These are phyloP conservation scores for Morone chrysops DNA, from an alignment of 2,113 vertebrate species.

Conservation along the genomic window DNA sequence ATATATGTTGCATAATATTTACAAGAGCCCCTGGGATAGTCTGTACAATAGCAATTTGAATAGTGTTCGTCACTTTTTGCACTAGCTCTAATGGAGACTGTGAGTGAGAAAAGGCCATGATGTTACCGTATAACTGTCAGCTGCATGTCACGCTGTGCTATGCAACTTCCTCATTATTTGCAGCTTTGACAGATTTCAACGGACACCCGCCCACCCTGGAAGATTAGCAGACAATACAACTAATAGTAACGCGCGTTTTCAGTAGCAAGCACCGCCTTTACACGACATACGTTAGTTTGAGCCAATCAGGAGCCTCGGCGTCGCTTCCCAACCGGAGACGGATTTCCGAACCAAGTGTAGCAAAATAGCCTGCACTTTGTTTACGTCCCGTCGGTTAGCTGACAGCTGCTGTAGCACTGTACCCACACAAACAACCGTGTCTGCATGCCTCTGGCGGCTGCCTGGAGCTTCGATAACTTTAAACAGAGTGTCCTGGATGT, in stretches of 20 bases:
- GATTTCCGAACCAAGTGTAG: slow-evolving; percentile 78
- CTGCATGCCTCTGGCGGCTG: background rate
- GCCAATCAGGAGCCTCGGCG: slow-evolving; percentile 65
- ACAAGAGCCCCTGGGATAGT: background rate
- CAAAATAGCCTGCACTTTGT: slow-evolving; percentile 81
- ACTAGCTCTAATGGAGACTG: background rate
- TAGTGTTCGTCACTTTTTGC: background rate
- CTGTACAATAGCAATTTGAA: background rate
- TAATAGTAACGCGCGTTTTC: slow-evolving; percentile 29
- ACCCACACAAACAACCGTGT: background rate
- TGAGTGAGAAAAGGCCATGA: background rate
- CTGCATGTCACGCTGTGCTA: slow-evolving; percentile 72
- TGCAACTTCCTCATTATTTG: slow-evolving; percentile 80
- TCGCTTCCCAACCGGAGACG: slow-evolving; percentile 60
- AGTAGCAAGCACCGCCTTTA: background rate
- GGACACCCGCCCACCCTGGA: slow-evolving; percentile 25
- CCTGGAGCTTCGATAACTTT: background rate
- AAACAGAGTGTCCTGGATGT: slow-evolving; percentile 3
- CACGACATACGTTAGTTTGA: slow-evolving; percentile 17
- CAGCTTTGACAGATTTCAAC: slow-evolving; percentile 71
- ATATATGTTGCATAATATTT: background rate
- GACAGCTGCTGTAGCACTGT: slow-evolving; percentile 62
- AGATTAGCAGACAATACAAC: slow-evolving; percentile 47
- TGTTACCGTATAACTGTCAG: slow-evolving; percentile 29
- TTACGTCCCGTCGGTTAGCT: slow-evolving; percentile 78